Base-by-base conservation (phyloP, 2,888 invertebrate species). In the Oxyscelio sp. region DNA sequence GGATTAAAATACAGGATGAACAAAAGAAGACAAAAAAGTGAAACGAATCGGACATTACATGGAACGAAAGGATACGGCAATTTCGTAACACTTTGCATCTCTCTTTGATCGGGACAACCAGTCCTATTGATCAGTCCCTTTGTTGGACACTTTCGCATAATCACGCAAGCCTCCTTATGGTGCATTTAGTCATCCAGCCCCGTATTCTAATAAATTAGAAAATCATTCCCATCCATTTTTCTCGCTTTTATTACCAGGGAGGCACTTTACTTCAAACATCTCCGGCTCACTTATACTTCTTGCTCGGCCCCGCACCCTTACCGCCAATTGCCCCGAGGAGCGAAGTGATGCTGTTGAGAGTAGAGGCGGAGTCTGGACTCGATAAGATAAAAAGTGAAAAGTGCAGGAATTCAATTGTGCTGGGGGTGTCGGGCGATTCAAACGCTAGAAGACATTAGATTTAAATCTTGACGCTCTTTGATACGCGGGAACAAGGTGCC, bases 311-410 rank as follows among this genome's bases (percentile, higher is more conserved):
- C 61, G 43, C 24, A 22, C 43, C 19, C 43, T 40, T 48, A 48
- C 38, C 48, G 17, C 59, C 59, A 68, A 68, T 68, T 43, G 50
- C 77, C 58, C 22, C 48, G 48, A 58, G 31, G 66, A 77, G 50
- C 48, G 66, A 66, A 66, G 38, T 17, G 66, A 77, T 66, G 66
- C 66, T 59, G 63, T 66, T 52, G 58, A 59, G 45, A 61, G 59
- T 43, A 17, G 43, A n/a, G 77, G 68, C 61, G 59, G 77, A 66
- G 58, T 50, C 58, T 34, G 59, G 40, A 66, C 65, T 50, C 40
- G 58, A 66, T 78, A 68, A 78, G 78, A 78, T 78, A 78, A 78
- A 78, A 78, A 70, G 61, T 63, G 54, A 78, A 70, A 78, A 78
- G 61, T 78, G 54, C 63, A 70, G 54, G 54, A 78, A 78, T 78